Conservation (phyloP, 1,140 invertebrate genomes). For the Drosophila oshimai region DNA sequence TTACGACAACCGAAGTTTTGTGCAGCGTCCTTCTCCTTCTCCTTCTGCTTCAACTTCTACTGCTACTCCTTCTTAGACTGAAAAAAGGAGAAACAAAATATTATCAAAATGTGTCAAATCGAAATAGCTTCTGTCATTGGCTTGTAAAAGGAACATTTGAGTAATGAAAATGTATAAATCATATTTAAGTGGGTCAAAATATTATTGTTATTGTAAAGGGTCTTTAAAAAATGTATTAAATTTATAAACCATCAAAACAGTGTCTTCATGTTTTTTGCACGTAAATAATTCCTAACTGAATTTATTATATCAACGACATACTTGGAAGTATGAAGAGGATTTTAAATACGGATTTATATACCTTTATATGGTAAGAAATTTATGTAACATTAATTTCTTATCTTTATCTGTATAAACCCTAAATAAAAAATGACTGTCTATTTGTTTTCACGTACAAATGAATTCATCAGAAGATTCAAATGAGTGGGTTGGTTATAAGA, state of each 20-base stretch:
- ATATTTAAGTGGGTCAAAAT: not conserved
- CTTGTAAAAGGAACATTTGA: not conserved
- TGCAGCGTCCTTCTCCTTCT: not conserved
- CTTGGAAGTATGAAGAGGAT: too few relatives aligned
- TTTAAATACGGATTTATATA: too few relatives aligned
- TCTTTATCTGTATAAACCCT: not conserved
- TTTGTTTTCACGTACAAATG: not conserved
- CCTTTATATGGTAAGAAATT: too few relatives aligned
- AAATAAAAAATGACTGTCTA: not conserved
- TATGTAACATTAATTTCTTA: too few relatives aligned
- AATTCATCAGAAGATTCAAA: slow-evolving; percentile 51
- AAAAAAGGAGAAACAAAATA: not conserved
- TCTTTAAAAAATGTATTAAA: too few relatives aligned
- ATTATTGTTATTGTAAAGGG: too few relatives aligned
- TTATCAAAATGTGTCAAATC: not conserved
- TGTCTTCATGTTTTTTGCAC: too few relatives aligned
- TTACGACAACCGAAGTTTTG: not conserved
- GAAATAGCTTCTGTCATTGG: not conserved
- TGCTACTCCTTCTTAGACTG: not conserved
- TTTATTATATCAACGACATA: too few relatives aligned
- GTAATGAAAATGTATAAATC: not conserved
- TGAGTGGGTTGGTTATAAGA: slow-evolving; percentile 58
- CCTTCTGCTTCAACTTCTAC: not conserved
- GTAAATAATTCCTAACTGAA: too few relatives aligned
- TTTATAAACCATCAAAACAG: too few relatives aligned